phyloP scores from a whole-genome alignment of 1,140 invertebrate genomes.

The Dinoponera quadriceps region DNA sequence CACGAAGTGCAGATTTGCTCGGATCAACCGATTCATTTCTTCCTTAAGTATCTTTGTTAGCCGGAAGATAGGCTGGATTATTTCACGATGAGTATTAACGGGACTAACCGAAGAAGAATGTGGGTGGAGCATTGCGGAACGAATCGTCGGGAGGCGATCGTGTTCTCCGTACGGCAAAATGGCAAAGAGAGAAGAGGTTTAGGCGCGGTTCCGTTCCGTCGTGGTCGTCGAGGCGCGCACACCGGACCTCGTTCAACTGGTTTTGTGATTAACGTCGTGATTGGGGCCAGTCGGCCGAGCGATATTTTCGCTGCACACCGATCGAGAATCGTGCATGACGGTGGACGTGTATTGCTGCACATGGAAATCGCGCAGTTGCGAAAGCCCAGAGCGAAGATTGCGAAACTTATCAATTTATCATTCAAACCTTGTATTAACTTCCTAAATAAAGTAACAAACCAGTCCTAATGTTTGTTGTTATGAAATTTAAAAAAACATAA shows the following conservation, averaged over 20 bases:
- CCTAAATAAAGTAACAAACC: no score
- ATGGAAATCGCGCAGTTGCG: background rate
- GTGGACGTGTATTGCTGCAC: background rate
- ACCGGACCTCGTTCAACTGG: conserved; percentile 42
- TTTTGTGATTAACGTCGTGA: conserved; percentile 50
- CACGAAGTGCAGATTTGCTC: no score
- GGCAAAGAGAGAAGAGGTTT: conserved; percentile 24
- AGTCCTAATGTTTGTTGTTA: no score
- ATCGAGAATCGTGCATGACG: conserved; percentile 29
- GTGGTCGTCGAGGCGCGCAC: background rate
- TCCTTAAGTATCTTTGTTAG: background rate
- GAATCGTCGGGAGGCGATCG: conserved; percentile 8
- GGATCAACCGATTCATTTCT: no score
- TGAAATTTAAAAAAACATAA: no score
- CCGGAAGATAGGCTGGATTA: background rate
- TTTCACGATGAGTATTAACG: background rate
- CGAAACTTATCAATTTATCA: conserved; percentile 2
- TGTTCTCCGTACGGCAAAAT: background rate
- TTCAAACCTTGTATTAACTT: no score
- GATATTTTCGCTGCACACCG: conserved; percentile 38
- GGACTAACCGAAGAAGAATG: background rate
- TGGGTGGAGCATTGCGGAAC: background rate
- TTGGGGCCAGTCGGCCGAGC: conserved; percentile 44
- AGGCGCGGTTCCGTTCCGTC: conserved; percentile 4
- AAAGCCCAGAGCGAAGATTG: background rate